A percentile compares a stretch with the other conserved stretches of the same genome.
Conservation (phyloP, 2,113 vertebrate genomes). For the Hippolais icterina region DNA sequence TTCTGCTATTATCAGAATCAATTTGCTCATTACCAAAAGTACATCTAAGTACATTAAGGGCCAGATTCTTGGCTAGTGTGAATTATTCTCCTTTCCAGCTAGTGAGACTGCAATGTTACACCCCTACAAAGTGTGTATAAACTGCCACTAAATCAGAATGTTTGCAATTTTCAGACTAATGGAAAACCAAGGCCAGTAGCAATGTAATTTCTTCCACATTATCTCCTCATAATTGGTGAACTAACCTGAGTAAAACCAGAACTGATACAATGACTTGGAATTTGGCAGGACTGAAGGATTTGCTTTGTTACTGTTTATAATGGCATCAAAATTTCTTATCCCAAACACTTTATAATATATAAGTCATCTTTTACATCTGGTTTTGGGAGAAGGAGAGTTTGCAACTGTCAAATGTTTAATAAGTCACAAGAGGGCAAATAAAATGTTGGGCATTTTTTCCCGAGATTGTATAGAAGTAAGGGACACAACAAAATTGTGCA, state of each 20-base stretch:
- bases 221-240: slow-evolving; percentile 19
- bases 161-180: slow-evolving; percentile 36
- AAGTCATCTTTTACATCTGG: background rate
- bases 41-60: slow-evolving; percentile 22
- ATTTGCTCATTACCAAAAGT: slow-evolving; percentile 40
- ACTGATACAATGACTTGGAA: background rate
- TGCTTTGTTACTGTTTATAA: background rate
- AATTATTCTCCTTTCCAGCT: slow-evolving; percentile 19
- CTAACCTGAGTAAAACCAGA: background rate
- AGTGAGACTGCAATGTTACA: background rate
- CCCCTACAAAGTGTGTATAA: slow-evolving; percentile 17
- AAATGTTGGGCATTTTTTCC: accelerated
- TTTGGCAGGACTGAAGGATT: background rate
- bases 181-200: slow-evolving; percentile 3
- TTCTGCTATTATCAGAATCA: slow-evolving; percentile 48
- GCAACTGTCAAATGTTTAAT: background rate
- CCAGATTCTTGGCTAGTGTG: background rate
- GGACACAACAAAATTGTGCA: background rate
- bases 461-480: background rate
- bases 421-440: background rate
- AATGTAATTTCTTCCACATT: slow-evolving; percentile 17
- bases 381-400: background rate
- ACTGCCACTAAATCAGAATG: slow-evolving; percentile 24
- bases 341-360: background rate
- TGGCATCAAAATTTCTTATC: background rate